Percentiles rank a stretch among this genome's conserved stretches.
These are phyloP conservation scores for Diachasma alloeum DNA, from an alignment of 1,140 invertebrate genomes.

Conservation along the genomic window DNA sequence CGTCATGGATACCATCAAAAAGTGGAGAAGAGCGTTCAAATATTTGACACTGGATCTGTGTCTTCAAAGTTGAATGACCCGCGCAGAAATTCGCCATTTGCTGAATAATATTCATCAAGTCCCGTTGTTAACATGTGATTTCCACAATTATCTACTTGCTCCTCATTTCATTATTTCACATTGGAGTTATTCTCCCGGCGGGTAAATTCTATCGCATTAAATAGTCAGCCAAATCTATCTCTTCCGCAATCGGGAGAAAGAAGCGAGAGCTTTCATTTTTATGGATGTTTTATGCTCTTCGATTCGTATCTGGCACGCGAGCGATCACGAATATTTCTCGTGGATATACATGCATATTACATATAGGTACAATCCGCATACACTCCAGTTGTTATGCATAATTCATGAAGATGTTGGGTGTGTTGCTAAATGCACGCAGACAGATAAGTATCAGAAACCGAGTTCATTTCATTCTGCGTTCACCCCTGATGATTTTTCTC, in stretches of 20 bases:
- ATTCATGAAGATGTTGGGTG: constrained; percentile 23
- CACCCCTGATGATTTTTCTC: constrained; percentile 13
- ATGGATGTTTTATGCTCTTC: neutral
- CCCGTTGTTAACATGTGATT: too few relatives aligned
- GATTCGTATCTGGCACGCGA: constrained; percentile 24
- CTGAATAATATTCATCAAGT: neutral
- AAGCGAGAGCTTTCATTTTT: constrained; percentile 3
- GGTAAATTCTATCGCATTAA: neutral
- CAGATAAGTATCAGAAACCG: constrained; percentile 31
- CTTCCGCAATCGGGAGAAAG: neutral
- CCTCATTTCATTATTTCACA: too few relatives aligned
- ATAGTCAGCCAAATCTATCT: too few relatives aligned
- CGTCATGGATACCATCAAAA: neutral
- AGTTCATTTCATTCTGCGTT: constrained; percentile 17
- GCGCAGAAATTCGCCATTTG: neutral
- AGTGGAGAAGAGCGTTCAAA: neutral
- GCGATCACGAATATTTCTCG: constrained; percentile 17
- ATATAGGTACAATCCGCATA: constrained; percentile 26
- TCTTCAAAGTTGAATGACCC: neutral
- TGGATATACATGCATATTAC: constrained; percentile 21
- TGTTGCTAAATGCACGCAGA: constrained; percentile 25
- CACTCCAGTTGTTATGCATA: constrained; percentile 16
- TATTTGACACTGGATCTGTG: neutral
- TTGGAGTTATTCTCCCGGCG: too few relatives aligned
- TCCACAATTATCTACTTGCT: too few relatives aligned